These are phyloP conservation scores for human (Homo sapiens) DNA, from an alignment of 2,113 vertebrate genomes.

Conservation along the genomic window DNA sequence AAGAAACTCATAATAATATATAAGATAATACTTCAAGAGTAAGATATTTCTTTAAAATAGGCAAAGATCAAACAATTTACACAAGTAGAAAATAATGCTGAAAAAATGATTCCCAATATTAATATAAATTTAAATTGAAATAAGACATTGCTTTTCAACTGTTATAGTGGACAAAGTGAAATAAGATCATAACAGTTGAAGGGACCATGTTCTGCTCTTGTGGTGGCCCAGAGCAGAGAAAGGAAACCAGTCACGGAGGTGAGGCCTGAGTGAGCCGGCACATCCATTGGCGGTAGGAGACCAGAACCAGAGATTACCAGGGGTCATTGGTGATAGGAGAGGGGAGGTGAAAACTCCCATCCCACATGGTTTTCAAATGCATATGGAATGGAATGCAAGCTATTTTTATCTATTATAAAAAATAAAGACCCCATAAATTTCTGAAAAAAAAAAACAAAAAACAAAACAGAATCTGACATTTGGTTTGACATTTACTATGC, in stretches of 20 bases:
- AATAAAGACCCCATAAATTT: background rate
- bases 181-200: background rate
- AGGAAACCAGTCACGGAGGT: background rate
- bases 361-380: background rate
- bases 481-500: background rate
- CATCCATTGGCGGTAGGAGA: background rate
- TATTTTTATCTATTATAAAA: background rate
- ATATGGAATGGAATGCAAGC: background rate
- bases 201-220: background rate
- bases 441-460: too few relatives aligned
- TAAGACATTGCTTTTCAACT: background rate
- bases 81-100: background rate
- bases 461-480: background rate
- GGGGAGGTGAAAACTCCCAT: background rate
- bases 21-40: background rate
- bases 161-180: background rate
- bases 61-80: background rate
- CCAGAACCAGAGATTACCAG: background rate
- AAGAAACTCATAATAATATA: background rate
- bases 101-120: background rate
- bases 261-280: background rate
- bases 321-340: rapidly evolving
- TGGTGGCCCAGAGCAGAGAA: background rate
- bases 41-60: background rate
- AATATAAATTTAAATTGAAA: background rate